phyloP scores from a whole-genome alignment of 2,797 vertebrate genomes.

The Hyperoplus immaculatus region DNA sequence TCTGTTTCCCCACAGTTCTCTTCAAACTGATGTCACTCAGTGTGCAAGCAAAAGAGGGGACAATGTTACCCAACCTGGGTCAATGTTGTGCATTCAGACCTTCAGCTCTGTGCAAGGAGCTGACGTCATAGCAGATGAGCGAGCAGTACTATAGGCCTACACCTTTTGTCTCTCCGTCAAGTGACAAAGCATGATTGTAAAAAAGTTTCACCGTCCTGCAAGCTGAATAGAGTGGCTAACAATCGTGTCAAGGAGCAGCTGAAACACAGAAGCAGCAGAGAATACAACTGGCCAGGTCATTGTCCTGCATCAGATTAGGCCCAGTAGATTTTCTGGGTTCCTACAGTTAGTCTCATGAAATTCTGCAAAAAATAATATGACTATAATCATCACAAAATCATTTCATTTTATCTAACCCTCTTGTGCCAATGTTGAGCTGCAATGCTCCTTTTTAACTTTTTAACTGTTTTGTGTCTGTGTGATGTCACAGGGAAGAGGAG shows the following conservation, averaged over 20 bases:
- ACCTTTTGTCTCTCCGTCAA: constrained; percentile 74
- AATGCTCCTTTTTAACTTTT: constrained; percentile 11
- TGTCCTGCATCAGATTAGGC: constrained; percentile 10
- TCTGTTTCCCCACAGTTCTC: neutral
- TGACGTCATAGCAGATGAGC: constrained; percentile 41
- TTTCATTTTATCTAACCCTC: neutral
- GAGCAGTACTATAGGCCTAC: constrained; percentile 9
- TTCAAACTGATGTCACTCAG: constrained; percentile 2
- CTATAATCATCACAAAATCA: neutral
- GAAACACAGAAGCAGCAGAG: constrained; percentile 20
- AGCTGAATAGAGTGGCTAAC: neutral
- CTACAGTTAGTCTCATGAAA: neutral
- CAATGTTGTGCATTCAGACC: constrained; percentile 21
- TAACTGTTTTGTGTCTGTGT: neutral
- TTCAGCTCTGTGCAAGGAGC: constrained; percentile 45
- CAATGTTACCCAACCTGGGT: neutral
- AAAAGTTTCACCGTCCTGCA: constrained; percentile 31
- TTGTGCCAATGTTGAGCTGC: neutral
- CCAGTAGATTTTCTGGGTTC: neutral
- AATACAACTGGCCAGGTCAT: constrained; percentile 9
- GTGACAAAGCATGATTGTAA: constrained; percentile 68
- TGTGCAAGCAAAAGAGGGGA: constrained; percentile 5
- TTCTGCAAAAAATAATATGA: constrained; percentile 33
- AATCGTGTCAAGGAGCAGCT: no score
- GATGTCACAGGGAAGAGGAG: constrained; percentile 4